A percentile compares a stretch with the other conserved stretches of the same genome.
Evolutionary conservation across 2,888 invertebrate genomes (phyloP).

Genomic region (Pseudococcus jackbeardsleyi): DNA sequence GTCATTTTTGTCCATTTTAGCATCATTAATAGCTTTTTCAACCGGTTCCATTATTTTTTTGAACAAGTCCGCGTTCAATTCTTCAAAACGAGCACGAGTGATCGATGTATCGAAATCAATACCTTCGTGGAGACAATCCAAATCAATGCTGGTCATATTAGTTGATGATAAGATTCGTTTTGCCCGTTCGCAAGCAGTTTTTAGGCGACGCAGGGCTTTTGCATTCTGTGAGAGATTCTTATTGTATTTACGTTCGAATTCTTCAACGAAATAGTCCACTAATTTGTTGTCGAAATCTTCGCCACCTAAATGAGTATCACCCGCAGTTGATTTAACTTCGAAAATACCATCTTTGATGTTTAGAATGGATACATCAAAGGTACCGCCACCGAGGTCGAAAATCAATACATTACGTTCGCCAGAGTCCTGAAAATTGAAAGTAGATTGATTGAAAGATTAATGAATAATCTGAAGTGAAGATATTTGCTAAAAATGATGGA

Average conservation of each 20-base stretch:
- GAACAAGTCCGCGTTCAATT: constrained; percentile 96
- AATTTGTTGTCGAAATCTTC: constrained; percentile 92
- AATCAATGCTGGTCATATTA: constrained; percentile 90
- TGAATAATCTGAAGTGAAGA: no score
- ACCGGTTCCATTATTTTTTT: constrained; percentile 77
- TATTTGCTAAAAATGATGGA: not conserved
- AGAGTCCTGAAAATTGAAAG: not conserved
- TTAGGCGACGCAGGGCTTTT: constrained; percentile 71
- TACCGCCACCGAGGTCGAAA: constrained; percentile 85
- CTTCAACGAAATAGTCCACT: constrained; percentile 89
- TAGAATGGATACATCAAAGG: constrained; percentile 94
- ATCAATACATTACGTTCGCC: constrained; percentile 46
- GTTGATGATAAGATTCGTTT: constrained; percentile 89
- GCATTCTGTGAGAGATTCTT: constrained; percentile 79
- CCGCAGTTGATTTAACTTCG: constrained; percentile 94
- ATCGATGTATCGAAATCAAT: constrained; percentile 79
- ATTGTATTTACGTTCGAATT: constrained; percentile 93
- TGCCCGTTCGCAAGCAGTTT: constrained; percentile 92
- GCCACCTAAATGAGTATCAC: constrained; percentile 69
- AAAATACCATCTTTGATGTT: constrained; percentile 95
- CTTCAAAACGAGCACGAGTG: constrained; percentile 88
- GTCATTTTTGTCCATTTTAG: constrained; percentile 93
- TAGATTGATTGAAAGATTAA: no score
- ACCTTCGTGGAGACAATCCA: constrained; percentile 84
- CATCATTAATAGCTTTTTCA: constrained; percentile 87